Conservation (phyloP, 2,888 invertebrate species). For the Ormyrus rosae region DNA sequence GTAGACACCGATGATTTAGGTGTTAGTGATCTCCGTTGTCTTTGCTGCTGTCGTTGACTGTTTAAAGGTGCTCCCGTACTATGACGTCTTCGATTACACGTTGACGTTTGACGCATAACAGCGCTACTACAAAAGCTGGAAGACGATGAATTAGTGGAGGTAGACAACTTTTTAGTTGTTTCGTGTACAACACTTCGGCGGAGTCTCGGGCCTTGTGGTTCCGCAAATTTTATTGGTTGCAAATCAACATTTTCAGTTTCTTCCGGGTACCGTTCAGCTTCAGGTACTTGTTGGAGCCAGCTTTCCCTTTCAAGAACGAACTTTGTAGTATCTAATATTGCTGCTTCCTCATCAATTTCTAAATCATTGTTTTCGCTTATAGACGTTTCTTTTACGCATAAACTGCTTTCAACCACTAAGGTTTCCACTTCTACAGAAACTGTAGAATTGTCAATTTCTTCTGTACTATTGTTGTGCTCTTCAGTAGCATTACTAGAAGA, state of each 20-base stretch:
- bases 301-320: slow-evolving; percentile 42
- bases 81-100: slow-evolving; percentile 52
- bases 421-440: slow-evolving; percentile 1
- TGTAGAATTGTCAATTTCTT: neutral
- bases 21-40: slow-evolving; percentile 42
- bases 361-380: neutral
- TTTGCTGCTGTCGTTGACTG: slow-evolving; percentile 35
- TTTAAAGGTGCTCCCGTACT: slow-evolving; percentile 40
- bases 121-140: slow-evolving; percentile 20
- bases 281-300: slow-evolving; percentile 53
- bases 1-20: slow-evolving; percentile 19
- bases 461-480: slow-evolving; percentile 29
- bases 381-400: slow-evolving; percentile 1
- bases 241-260: slow-evolving; percentile 10
- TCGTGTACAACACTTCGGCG: slow-evolving; percentile 25
- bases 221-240: slow-evolving; percentile 41
- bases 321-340: neutral
- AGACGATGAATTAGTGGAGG: neutral
- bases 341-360: neutral
- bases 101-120: slow-evolving; percentile 28
- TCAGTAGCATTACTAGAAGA: slow-evolving; percentile 67
- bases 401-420: slow-evolving; percentile 26
- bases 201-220: slow-evolving; percentile 45
- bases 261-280: slow-evolving; percentile 46
- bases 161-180: slow-evolving; percentile 11